A percentile compares a stretch with the other conserved stretches of the same genome.
Conservation (phyloP, 2,797 vertebrate species). For the Enteromius anoplus region DNA sequence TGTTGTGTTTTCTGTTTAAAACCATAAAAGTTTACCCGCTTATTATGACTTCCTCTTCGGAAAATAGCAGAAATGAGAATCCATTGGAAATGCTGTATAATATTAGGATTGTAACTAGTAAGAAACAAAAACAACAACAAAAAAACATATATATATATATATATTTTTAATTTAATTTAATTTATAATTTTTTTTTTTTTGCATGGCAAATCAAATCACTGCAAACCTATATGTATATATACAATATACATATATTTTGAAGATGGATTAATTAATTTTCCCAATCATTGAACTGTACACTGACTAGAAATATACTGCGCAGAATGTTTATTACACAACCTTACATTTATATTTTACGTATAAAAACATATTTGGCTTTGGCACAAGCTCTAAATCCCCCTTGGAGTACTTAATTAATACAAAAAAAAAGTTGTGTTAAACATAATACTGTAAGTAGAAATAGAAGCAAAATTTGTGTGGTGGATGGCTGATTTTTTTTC, state of each 20-base stretch:
- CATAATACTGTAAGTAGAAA: neutral
- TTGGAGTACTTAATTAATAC: neutral
- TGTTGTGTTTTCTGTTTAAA: neutral
- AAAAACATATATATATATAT: no score
- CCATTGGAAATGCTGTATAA: no score
- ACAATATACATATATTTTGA: neutral
- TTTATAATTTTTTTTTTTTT: no score
- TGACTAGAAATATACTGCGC: neutral
- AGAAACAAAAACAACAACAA: neutral
- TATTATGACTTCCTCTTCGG: neutral
- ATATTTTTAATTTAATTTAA: no score
- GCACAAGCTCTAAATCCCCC: neutral
- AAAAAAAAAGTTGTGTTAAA: neutral
- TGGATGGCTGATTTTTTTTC: neutral
- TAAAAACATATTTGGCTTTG: neutral
- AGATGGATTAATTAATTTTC: neutral
- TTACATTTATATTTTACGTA: conserved; percentile 18
- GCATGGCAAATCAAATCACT: no score
- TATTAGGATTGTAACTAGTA: neutral
- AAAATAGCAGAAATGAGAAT: neutral
- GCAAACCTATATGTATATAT: no score
- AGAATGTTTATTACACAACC: neutral
- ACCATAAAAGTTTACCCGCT: neutral
- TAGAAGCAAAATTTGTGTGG: neutral
- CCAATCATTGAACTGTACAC: neutral